Evolutionary conservation across 2,888 invertebrate species (phyloP), one percentile per base, ranked within the genome.

Genomic region (Hecatera dysodea): DNA sequence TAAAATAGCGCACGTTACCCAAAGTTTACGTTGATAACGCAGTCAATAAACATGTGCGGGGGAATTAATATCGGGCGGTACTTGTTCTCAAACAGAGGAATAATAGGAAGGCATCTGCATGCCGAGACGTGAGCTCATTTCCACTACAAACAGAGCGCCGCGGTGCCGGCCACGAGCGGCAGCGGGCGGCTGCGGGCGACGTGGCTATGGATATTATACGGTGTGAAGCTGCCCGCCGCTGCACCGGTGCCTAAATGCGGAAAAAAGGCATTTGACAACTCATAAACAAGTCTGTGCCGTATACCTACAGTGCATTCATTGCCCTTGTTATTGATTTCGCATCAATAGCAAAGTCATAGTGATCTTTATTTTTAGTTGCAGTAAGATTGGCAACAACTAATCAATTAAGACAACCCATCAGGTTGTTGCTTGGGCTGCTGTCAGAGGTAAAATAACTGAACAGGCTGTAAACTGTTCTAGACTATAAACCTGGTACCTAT

Each of bases 121-220:
- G 77, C 81, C 78, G 81, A 69, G 68, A 72, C 82, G 81, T 84
- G 82, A 75, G 75, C 86, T 83, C 81, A 73, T 78, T 79, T 57
- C 73, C 74, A 60, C 66, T 60, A 78, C 78, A 73, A 62, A 73
- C 71, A 67, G 61, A 27, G 29, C 55, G 57, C 4, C 19, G 59
- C 17, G 61, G 55, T 46, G 27, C 59, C 27, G 15, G 59, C 1
- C 46, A 57, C 1, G 55, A 33, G 67, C 48, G 55, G 6, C 12
- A 11, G 76, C 76, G 73, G 52, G 17, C 0, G 15, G 9, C 0
- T 5, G 1, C 11, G 9, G 33, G 53, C n/a, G 53, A 5, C 19
- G 8, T 9, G 5, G 53, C 29, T 22, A 29, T 29, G 7, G 29
- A 4, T 4, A 4, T n/a, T 19, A 12, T 1, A 27, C 27, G 24